Base-by-base conservation (phyloP, 2,888 invertebrate genomes). In the Sipha maydis region DNA sequence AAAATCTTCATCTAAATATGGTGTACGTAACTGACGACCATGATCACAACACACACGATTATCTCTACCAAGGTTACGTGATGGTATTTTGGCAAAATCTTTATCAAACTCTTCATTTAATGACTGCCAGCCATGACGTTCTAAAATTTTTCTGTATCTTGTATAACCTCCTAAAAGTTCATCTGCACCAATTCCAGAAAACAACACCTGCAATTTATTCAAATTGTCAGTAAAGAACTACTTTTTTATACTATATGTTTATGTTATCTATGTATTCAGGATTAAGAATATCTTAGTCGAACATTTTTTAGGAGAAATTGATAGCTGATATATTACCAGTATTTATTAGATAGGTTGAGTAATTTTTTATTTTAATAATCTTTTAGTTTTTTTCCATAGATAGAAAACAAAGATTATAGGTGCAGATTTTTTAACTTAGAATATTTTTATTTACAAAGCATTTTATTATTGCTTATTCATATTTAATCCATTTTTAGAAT, bases 101-200 rank as follows among this genome's bases (percentile, higher is more conserved):
- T 95, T 92, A 82, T 94, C 92, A 67, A 97, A 92, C 92, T 97
- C 96, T 86, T 93, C 92, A 17, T 92, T 91, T 5, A 95, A 92
- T 8, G 94, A 94, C 67, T 91, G 89, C 94, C 94, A 92, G 90
- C 93, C 91, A 92, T 91, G 94, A 91, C 93, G 93, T 91, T 93
- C 94, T 89, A 94, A 94, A 8, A 94, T 94, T 90, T 95, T 95
- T 91, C 97, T 94, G 91, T 99, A 98, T 89, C 98, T 94, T 67
- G 95, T 95, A 91, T 99, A 99, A 3, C 99, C 99, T 82, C 97
- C 98, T 91, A 99, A 96, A 90, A 99, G 93, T 93, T 99, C 99
- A 93, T 99, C 99, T 1, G 99, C 99, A 14, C 99, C 99, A 93
- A 97, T 97, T 67, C 99, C 99, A 90, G 96, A 93, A 90, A 98